Conservation (phyloP, 2,113 vertebrate genomes). For the Neoarius graeffei region DNA sequence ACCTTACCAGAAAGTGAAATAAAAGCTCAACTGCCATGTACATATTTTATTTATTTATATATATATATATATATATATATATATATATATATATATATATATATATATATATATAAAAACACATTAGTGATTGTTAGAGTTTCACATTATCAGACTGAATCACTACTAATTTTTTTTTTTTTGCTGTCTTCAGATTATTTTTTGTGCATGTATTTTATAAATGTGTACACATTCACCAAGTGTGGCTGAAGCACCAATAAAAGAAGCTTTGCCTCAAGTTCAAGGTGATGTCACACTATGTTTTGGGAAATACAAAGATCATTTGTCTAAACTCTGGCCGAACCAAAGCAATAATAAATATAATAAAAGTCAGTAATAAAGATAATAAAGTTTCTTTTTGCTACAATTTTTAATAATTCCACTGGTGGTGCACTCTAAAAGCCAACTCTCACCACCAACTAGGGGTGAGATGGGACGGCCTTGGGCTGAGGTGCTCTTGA, state of each 20-base stretch:
- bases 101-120: not conserved
- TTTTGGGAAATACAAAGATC: not conserved
- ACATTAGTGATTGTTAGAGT: not conserved
- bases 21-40: not conserved
- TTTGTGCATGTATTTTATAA: not conserved
- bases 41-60: too few relatives aligned
- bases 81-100: too few relatives aligned
- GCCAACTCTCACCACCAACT: not conserved
- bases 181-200: not conserved
- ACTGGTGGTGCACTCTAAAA: not conserved
- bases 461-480: too few relatives aligned
- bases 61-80: too few relatives aligned
- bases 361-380: not conserved
- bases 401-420: not conserved
- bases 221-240: not conserved
- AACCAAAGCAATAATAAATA: not conserved
- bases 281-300: not conserved
- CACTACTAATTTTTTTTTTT: not conserved
- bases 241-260: not conserved
- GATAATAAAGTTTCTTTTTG: not conserved
- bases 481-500: too few relatives aligned
- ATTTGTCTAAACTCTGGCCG: not conserved
- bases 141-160: not conserved
- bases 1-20: too few relatives aligned
- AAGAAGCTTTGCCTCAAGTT: not conserved